These are phyloP conservation scores for Synchiropus splendidus DNA, from an alignment of 2,113 vertebrate genomes.

Conservation along the genomic window DNA sequence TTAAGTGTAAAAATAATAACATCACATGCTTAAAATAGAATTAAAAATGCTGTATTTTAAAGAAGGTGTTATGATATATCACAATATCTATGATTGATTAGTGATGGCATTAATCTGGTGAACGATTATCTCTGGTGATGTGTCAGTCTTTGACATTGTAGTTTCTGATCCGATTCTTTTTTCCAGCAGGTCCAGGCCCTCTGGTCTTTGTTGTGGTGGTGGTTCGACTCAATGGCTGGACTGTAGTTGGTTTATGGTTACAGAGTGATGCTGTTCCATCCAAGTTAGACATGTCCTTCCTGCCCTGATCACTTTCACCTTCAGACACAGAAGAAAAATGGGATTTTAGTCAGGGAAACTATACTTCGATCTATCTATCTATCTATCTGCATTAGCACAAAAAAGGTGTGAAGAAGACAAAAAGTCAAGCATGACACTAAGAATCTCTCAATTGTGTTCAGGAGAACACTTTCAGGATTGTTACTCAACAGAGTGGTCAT, in stretches of 20 bases:
- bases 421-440: no score
- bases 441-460: no score
- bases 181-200: conserved; percentile 7
- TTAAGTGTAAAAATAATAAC: no score
- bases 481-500: no score
- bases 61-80: no score
- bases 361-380: no score
- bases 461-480: no score
- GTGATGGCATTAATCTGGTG: no score
- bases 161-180: conserved; percentile 69
- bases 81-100: neutral
- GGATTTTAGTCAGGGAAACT: neutral
- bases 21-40: no score
- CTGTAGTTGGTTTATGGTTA: neutral
- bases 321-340: conserved; percentile 7
- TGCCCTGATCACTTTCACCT: conserved; percentile 11
- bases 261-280: conserved; percentile 28
- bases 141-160: conserved; percentile 78
- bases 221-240: conserved; percentile 29
- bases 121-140: neutral
- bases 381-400: no score
- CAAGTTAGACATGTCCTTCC: conserved; percentile 6
- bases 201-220: conserved; percentile 1
- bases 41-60: no score
- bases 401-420: no score